phyloP scores from a whole-genome alignment of 2,113 vertebrate genomes.

The Apaloderma vittatum region DNA sequence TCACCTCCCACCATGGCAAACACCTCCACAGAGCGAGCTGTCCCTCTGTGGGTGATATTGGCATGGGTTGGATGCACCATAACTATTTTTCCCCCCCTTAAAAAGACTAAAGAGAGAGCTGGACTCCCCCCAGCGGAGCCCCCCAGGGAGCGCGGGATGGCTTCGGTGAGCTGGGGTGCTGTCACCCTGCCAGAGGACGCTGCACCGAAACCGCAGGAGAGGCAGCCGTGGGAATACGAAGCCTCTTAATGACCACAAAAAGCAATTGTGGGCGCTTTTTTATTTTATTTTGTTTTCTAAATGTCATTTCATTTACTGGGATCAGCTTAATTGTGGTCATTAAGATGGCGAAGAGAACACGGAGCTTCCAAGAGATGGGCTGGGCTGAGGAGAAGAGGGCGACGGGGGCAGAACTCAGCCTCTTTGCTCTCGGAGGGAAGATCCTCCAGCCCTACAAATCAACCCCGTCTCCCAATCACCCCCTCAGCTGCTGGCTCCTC shows the following conservation, averaged over 20 bases:
- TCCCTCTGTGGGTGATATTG: rapidly evolving
- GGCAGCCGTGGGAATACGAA: background rate
- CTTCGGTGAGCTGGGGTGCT: rapidly evolving
- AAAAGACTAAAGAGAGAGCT: background rate
- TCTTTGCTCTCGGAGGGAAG: background rate
- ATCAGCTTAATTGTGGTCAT: background rate
- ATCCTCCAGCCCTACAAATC: background rate
- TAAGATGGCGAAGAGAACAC: background rate
- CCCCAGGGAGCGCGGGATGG: rapidly evolving
- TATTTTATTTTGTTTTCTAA: background rate
- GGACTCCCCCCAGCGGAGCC: background rate
- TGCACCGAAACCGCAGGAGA: background rate
- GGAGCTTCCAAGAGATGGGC: background rate
- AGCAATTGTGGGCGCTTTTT: background rate
- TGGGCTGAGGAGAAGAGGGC: background rate
- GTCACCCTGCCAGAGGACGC: background rate
- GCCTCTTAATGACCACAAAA: background rate
- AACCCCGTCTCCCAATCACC: background rate
- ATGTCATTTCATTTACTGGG: background rate
- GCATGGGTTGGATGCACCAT: background rate
- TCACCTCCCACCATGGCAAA: background rate
- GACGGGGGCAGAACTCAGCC: background rate
- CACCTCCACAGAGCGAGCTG: rapidly evolving
- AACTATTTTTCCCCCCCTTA: rapidly evolving
- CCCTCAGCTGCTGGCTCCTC: rapidly evolving